Base-by-base conservation (phyloP, 2,797 vertebrate genomes). In the Poeciliopsis infans region DNA sequence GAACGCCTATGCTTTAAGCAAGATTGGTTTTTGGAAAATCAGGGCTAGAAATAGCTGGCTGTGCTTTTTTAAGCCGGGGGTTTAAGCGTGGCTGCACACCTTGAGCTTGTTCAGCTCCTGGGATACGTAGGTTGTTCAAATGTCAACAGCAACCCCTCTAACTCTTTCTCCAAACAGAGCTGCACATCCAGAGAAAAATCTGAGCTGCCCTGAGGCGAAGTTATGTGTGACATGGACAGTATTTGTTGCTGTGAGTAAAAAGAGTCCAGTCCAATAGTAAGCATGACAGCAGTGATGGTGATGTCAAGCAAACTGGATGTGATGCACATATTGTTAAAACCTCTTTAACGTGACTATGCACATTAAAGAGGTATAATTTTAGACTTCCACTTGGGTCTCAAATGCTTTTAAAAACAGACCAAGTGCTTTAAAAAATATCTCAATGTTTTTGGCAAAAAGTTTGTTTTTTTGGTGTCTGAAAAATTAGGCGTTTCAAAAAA, bases 41-140 rank as follows among this genome's bases (percentile, higher is more conserved):
- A 49, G 76, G n/a, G 47, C 77, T 81, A 76, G 75, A 93, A 92
- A 94, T 84, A 89, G 84, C 78, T 85, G 75, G 82, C 79, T 74
- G 75, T 82, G 89, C 85, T 89, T 90, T 93, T 92, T 90, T 82
- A 88, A 92, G 88, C 82, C 59, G 82, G 74, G 75, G 88, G 86
- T 92, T 85, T 78, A 89, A 94, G 90, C 78, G 49, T 81, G 85
- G 88, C 82, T 49, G 87, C 85, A 84, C 88, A 92, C 89, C 87
- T 95, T 88, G 82, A 85, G 78, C 87, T 87, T 80, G 88, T 91
- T 89, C 85, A 33, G 86, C 89, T 92, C 81, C 57, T 74, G 90
- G 87, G 89, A 93, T 76, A 88, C 11, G 69, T 79, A 94, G 92
- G 94, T 93, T 93, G 90, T 84, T 90, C 82, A 94, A 95, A 94